phyloP scores from a whole-genome alignment of 2,113 vertebrate genomes.

The Alectura lathami region DNA sequence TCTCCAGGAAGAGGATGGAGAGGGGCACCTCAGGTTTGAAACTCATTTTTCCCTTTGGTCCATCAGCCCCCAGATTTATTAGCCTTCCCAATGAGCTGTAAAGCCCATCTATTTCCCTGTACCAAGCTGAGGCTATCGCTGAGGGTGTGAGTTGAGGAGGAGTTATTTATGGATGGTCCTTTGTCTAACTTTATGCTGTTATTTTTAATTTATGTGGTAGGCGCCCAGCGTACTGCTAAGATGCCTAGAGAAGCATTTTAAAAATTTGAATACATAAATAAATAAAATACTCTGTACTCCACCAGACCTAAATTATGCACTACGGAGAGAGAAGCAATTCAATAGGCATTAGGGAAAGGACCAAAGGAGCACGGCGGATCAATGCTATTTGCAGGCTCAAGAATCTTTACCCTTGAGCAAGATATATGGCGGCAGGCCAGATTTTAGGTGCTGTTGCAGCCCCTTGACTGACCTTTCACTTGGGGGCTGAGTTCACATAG shows the following conservation, averaged over 20 bases:
- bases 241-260: conserved; percentile 45
- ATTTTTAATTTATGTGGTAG: conserved; percentile 64
- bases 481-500: background rate
- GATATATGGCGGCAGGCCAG: background rate
- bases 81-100: conserved; percentile 25
- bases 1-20: background rate
- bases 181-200: conserved; percentile 58
- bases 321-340: background rate
- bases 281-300: conserved; percentile 49
- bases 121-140: conserved; percentile 30
- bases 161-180: conserved; percentile 51
- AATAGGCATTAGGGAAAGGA: conserved; percentile 7
- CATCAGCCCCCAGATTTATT: conserved; percentile 25
- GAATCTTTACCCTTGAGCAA: background rate
- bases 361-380: background rate
- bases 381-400: background rate
- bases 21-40: conserved; percentile 25
- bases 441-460: background rate
- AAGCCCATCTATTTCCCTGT: conserved; percentile 37
- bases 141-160: conserved; percentile 3
- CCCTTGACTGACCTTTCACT: background rate
- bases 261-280: conserved; percentile 66
- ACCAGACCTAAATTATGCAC: conserved; percentile 44
- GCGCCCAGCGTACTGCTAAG: background rate
- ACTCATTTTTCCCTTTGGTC: conserved; percentile 39